Evolutionary conservation across 2,888 invertebrate species (phyloP), one percentile per base, ranked within the genome.

Genomic region (Meiosimyza decipiens): DNA sequence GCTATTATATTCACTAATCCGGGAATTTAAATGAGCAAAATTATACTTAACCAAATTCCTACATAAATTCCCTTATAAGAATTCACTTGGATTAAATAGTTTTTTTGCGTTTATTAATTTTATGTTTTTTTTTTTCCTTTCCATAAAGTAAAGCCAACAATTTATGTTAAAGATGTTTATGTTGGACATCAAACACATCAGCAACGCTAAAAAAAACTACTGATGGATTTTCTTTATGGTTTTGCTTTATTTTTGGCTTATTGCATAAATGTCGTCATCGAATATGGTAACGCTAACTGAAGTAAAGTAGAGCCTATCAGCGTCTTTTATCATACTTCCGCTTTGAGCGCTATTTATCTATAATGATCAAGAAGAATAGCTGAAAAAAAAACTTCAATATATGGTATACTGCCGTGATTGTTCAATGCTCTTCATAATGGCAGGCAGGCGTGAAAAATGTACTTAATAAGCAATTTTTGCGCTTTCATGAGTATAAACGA

Each of bases 41-140:
- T 40, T 9, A 6, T 7, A 9, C 40, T 9, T 11, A 64, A 16
- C 49, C 28, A 22, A 51, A 64, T 22, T 64, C 52, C 22, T 51
- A 51, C 64, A 51, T 51, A 64, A 64, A 47, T 50, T 64, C 6
- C 0, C 28, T 13, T 51, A 64, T n/a, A 64, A 51, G 52, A 64
- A 52, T 64, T 50, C 64, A 15, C 64, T 50, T 50, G 64, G 51
- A 52, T 64, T 64, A 64, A 64, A 64, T 64, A 51, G 33, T 28
- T 51, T 64, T 47, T 28, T 28, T 22, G 22, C 11, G 5, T 18
- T 15, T 11, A 55, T 22, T 33, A 33, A 15, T 13, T 13, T 1
- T 7, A 40, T 6, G 9, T 9, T 7, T 40, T 40, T 40, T 40
- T 40, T 40, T 40, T 40, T 40, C 40, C 40, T 6, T 40, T 18